Conservation (phyloP, 2,113 vertebrate genomes). For the Saimiri boliviensis region DNA sequence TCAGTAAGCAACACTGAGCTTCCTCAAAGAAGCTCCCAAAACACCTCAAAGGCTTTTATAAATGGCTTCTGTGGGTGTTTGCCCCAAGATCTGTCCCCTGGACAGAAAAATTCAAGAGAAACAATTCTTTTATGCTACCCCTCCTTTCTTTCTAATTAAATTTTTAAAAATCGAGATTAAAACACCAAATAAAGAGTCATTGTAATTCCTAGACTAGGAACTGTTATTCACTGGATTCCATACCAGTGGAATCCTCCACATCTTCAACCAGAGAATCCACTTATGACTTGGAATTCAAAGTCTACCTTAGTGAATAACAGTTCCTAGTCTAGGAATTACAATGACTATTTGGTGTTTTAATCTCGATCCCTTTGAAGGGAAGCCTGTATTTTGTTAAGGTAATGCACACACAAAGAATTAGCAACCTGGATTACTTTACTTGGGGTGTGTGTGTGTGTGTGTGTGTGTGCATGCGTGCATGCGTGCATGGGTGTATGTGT, state of each 20-base stretch:
- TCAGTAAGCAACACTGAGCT: not conserved
- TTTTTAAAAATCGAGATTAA: not conserved
- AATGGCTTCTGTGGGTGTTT: not conserved
- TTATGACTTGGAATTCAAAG: not conserved
- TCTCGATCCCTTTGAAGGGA: not conserved
- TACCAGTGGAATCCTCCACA: not conserved
- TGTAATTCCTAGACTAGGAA: not conserved
- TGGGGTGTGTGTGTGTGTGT: not conserved
- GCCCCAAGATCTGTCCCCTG: not conserved
- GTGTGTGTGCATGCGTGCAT: not conserved
- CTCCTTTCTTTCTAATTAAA: not conserved
- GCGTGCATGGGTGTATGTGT: not conserved
- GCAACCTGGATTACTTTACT: not conserved
- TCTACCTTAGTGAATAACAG: not conserved
- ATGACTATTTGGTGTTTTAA: not conserved
- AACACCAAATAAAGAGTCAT: not conserved
- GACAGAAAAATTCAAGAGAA: not conserved
- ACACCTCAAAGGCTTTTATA: not conserved
- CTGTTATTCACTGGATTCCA: not conserved
- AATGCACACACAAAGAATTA: not conserved
- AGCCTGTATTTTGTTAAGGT: not conserved
- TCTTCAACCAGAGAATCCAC: not conserved
- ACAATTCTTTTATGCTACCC: not conserved
- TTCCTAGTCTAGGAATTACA: not conserved
- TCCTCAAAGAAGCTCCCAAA: not conserved